Evolutionary conservation across 2,888 invertebrate species (phyloP).

Genomic region (Silvanus unidentatus): DNA sequence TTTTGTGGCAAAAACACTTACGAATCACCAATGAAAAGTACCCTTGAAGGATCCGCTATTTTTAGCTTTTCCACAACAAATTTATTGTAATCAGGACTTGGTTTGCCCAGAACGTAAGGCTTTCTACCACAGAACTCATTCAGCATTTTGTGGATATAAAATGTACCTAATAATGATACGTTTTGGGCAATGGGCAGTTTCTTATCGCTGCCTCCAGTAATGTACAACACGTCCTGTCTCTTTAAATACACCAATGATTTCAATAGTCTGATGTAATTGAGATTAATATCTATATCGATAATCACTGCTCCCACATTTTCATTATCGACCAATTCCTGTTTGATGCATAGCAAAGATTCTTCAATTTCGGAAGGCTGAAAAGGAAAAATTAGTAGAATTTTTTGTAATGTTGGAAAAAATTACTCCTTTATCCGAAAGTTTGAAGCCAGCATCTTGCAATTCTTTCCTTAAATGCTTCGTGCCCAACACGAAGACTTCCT

Average conservation of each 20-base stretch:
- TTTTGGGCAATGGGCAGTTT: slow-evolving; percentile 41
- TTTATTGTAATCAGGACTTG: slow-evolving; percentile 46
- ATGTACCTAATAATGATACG: slow-evolving; percentile 40
- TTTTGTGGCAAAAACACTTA: slow-evolving; percentile 42
- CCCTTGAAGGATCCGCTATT: slow-evolving; percentile 56
- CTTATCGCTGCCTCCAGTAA: slow-evolving; percentile 50
- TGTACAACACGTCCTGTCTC: slow-evolving; percentile 49
- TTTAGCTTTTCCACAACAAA: slow-evolving; percentile 53
- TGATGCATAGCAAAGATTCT: slow-evolving; percentile 1
- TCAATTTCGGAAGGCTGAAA: slow-evolving; percentile 10
- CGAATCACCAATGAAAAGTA: slow-evolving; percentile 82
- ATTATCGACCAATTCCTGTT: slow-evolving; percentile 28
- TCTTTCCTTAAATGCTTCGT: slow-evolving; percentile 42
- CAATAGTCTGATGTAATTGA: slow-evolving; percentile 50
- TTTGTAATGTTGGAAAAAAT: slow-evolving; percentile 25
- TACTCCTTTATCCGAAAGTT: slow-evolving; percentile 44
- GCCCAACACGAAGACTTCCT: slow-evolving; percentile 48
- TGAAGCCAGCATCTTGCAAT: slow-evolving; percentile 47
- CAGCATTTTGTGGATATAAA: slow-evolving; percentile 6
- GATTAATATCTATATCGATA: slow-evolving; percentile 49
- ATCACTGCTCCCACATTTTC: slow-evolving; percentile 53
- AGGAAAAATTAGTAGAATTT: not conserved
- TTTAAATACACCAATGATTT: slow-evolving; percentile 47
- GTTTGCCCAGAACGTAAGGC: slow-evolving; percentile 50
- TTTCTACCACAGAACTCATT: slow-evolving; percentile 15